Base-by-base conservation (phyloP, 1,140 invertebrate species). In the Macrostomum lignano region DNA sequence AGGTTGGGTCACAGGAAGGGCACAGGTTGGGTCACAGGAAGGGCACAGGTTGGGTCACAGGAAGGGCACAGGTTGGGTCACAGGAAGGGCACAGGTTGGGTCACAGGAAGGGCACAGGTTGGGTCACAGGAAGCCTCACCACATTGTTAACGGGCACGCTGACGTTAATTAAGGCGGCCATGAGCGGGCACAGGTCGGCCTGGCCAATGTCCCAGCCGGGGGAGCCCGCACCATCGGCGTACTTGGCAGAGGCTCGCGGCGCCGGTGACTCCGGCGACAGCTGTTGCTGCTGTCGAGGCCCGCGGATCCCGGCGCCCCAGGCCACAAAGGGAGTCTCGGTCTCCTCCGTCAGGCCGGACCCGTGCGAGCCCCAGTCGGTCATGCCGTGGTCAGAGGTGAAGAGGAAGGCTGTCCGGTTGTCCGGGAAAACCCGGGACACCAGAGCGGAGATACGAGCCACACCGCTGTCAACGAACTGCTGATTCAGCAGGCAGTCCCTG, bases 331-430 rank as follows among this genome's bases (percentile, higher is more conserved):
- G 86, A 7, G 78, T 84, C 52, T 78, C 62, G n/a, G 82, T 93
- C 64, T 96, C 88, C 55, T 73, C 67, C 3, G 63, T 46, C 35
- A 73, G 70, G 15, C 86, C 84, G 48, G 75, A 70, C 15, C 86
- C 86, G 65, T 94, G 84, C 1, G 81, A 86, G 25, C 68, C 67
- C 71, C 81, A 84, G 53, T 88, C 68, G 17, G 81, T 88, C 82
- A 91, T 91, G 42, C 88, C 88, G 67, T 94, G 88, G 61, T 96
- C 88, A 17, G 86, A 68, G 10, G 84, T 84, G 51, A 91, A 74
- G 20, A 96, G 50, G 61, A 71, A 96, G 15, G 72, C 67, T 6
- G 82, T 93, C 42, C 64, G 62, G 15, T 65, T 61, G 54, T 88
- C 72, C 5, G 10, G 14, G 9, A 19, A 14, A 23, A 4, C 24